phyloP scores from a whole-genome alignment of 2,888 invertebrate genomes.

The Desoria tigrina region DNA sequence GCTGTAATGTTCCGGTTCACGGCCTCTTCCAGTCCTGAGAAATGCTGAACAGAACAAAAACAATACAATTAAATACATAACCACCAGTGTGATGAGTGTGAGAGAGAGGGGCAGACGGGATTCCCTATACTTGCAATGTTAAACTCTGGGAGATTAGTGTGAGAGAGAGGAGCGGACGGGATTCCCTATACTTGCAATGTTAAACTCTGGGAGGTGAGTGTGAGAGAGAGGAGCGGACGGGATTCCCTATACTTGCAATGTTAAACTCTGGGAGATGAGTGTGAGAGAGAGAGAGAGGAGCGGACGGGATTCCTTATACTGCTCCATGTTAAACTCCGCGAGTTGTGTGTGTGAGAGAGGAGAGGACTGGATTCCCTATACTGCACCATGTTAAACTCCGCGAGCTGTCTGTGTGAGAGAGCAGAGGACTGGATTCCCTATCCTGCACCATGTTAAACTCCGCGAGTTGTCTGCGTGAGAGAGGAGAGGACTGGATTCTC shows the following conservation, averaged over 20 bases:
- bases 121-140: neutral
- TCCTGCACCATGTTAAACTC: too few relatives aligned
- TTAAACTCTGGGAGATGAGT: neutral
- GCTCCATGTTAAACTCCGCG: neutral
- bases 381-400: too few relatives aligned
- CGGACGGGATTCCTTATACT: neutral
- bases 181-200: neutral
- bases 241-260: neutral
- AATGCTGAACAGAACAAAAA: conserved; percentile 62
- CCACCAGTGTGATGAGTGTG: too few relatives aligned
- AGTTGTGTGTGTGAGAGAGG: neutral
- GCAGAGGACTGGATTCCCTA: too few relatives aligned
- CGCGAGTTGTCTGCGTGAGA: too few relatives aligned
- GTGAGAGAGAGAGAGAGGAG: neutral
- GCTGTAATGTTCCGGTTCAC: conserved; percentile 93
- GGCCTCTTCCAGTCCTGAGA: conserved; percentile 94
- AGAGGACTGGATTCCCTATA: too few relatives aligned
- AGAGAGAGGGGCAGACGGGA: too few relatives aligned
- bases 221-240: neutral
- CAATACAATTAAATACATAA: neutral
- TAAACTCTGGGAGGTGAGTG: neutral
- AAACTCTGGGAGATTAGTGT: neutral
- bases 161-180: neutral
- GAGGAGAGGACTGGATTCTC: too few relatives aligned
- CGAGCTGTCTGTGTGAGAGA: too few relatives aligned